Conservation (phyloP, 2,797 vertebrate species). For the Mareca penelope region DNA sequence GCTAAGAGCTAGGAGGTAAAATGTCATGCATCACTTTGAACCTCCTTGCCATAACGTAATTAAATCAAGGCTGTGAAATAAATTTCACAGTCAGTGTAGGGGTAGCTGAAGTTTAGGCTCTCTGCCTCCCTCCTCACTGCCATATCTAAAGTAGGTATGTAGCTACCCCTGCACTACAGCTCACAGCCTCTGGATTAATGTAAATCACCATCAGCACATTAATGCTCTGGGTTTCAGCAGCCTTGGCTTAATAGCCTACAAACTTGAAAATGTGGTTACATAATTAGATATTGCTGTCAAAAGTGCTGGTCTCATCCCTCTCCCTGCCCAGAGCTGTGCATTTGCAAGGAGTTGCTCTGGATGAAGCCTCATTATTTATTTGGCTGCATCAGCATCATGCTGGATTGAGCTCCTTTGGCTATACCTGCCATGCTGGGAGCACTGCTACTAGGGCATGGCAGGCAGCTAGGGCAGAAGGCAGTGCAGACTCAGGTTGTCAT, state of each 20-base stretch:
- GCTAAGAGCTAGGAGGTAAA: background rate
- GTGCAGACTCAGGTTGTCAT: background rate
- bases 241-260: background rate
- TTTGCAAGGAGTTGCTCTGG: accelerated
- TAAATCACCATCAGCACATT: background rate
- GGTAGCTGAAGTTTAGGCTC: background rate
- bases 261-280: background rate
- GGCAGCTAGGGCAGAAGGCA: background rate
- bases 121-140: background rate
- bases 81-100: constrained; percentile 27
- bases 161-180: background rate
- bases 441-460: background rate
- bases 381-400: accelerated
- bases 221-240: background rate
- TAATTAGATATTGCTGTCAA: background rate
- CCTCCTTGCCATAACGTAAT: background rate
- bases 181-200: background rate
- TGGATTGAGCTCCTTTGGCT: background rate
- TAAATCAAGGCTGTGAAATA: background rate
- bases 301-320: background rate
- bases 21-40: constrained; percentile 17
- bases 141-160: background rate
- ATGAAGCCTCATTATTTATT: background rate
- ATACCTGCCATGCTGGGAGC: accelerated
- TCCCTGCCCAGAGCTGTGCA: accelerated